Base-by-base conservation (phyloP, 2,888 invertebrate genomes). In the Bombylius discolor region DNA sequence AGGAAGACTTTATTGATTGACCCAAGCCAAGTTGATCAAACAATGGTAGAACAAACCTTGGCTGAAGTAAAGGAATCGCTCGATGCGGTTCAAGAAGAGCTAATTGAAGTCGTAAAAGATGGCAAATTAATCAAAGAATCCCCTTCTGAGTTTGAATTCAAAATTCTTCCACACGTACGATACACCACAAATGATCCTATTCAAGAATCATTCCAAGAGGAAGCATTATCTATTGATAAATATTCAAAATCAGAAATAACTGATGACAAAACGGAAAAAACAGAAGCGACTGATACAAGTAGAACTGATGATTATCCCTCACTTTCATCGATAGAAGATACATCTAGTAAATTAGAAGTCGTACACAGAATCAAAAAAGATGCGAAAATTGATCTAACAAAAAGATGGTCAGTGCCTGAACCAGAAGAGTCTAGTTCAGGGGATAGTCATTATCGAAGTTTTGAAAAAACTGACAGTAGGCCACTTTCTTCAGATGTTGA, bases 401-500 rank as follows among this genome's bases (percentile, higher is more conserved):
- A 87, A 62, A 78, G 88, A 52, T 82, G 84, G 66, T 89, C 89
- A 0, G 85, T 85, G 45, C 82, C 87, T 33, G 89, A 90, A 64
- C 78, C 85, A 33, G 91, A 92, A 70, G 86, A 86, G 73, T 90
- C 90, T 0, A 91, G 91, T 73, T 91, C 90, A 13, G 90, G 91
- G 14, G 90, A 89, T 65, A 91, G 91, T 67, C 87, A 88, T 64
- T 91, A 91, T 68, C 90, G 89, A 60, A 92, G 92, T 60, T 89
- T 89, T 68, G 91, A 90, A 67, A 84, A 87, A 66, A 83, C 83
- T 23, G 84, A 85, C 58, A 82, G 83, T 62, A 79, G 92, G 63
- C 93, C 92, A 0, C 79, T 87, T 58, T 93, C 92, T 5, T 91
- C 92, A 0, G 93, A 93, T 70, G 76, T 91, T 5, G 93, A 93